phyloP scores from a whole-genome alignment of 2,113 vertebrate genomes.

The Neopipo cinnamomea region DNA sequence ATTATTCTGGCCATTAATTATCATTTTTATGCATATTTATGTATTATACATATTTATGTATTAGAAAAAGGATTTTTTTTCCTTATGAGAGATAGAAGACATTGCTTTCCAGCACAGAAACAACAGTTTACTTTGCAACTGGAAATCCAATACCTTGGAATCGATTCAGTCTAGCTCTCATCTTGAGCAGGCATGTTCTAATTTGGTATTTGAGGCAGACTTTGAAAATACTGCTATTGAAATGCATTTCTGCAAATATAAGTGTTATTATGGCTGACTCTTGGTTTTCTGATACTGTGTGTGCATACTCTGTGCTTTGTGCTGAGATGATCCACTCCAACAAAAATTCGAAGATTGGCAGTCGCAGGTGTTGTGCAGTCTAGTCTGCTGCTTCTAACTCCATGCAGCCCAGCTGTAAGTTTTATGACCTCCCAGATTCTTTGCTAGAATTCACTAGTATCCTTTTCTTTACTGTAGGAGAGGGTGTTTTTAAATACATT shows the following conservation, averaged over 20 bases:
- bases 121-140: not conserved
- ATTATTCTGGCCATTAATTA: not conserved
- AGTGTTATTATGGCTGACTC: not conserved
- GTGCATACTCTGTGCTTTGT: not conserved
- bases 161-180: not conserved
- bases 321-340: not conserved
- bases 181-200: not conserved
- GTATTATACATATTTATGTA: too few species aligned
- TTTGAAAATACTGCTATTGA: not conserved
- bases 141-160: not conserved
- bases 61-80: not conserved
- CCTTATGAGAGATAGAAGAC: not conserved
- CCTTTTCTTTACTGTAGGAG: not conserved
- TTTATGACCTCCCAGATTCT: not conserved
- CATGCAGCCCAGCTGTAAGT: not conserved
- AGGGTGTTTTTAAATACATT: not conserved
- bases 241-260: not conserved
- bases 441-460: not conserved
- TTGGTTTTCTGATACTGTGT: not conserved
- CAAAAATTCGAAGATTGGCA: not conserved
- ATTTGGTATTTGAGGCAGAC: not conserved
- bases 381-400: not conserved
- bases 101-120: not conserved
- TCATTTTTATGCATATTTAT: not conserved
- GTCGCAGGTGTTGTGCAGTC: not conserved